phyloP scores from a whole-genome alignment of 2,888 invertebrate species.

The Rugalucina vietnamica region DNA sequence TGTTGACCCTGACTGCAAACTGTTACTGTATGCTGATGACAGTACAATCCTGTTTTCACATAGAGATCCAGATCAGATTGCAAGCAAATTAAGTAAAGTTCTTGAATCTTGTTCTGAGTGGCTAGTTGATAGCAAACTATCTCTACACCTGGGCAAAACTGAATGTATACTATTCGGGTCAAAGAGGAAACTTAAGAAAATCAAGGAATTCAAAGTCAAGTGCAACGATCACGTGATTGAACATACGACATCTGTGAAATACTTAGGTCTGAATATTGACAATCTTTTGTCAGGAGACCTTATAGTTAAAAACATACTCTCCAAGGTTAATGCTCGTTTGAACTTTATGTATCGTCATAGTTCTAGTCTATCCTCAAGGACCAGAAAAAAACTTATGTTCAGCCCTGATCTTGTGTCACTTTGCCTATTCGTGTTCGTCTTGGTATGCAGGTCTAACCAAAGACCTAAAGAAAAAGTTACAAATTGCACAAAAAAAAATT shows the following conservation, averaged over 20 bases:
- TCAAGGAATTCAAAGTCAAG: not conserved
- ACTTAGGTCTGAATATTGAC: not conserved
- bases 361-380: not conserved
- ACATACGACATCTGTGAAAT: not conserved
- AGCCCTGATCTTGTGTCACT: conserved; percentile 15
- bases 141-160: conserved; percentile 10
- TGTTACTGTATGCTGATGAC: conserved; percentile 21
- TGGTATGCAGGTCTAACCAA: conserved; percentile 10
- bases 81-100: conserved; percentile 2
- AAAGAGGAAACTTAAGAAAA: conserved; percentile 9
- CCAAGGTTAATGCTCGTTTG: not conserved
- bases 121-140: conserved; percentile 18
- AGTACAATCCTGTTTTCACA: conserved; percentile 22
- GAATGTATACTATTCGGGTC: conserved; percentile 11
- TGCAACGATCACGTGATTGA: not conserved
- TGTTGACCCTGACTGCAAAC: not conserved
- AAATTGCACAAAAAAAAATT: conserved; percentile 20
- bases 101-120: conserved; percentile 16
- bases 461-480: conserved; percentile 17
- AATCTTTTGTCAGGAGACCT: not conserved
- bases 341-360: not conserved
- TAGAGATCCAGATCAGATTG: conserved; percentile 15
- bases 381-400: not conserved
- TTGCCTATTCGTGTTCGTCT: conserved; percentile 22
- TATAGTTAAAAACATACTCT: not conserved